Base-by-base conservation (phyloP, 2,797 vertebrate species). In the Sciurus vulgaris region DNA sequence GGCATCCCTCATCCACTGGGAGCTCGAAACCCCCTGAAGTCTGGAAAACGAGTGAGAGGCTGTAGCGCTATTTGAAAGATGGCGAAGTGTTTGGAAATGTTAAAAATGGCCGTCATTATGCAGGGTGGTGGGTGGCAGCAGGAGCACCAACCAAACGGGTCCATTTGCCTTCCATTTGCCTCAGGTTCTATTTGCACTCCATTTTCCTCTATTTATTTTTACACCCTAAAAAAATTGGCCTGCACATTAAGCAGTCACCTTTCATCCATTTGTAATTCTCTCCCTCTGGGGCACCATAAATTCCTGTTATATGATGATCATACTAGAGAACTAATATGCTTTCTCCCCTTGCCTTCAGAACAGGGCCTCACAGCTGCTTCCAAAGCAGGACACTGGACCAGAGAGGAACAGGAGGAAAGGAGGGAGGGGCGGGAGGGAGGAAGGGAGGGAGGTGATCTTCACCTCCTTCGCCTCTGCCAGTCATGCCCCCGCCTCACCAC, bases 161-260 rank as follows among this genome's bases (percentile, higher is more conserved):
- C n/a, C 44, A 12, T 84, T 63, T 73, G 11, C 94, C 28, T 92
- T 70, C 91, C 63, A 6, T 79, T 96, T 81, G 79, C 88, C 3
- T 3, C 17, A 30, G 93, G 79, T 89, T 51, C 86, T 51, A 51
- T 83, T 69, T 73, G 76, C 30, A 10, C 67, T 94, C 91, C 88
- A 33, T 89, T 96, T 95, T 61, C 70, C 65, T 92, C 72, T 86
- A 69, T 93, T 92, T 94, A 88, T 93, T 93, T 93, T 86, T 82
- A 96, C 12, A 85, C 35, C 18, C 83, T 69, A 61, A 67, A 89
- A 49, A 79, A 72, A 35, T 47, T 59, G 51, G 10, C 54, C 49
- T 94, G 70, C 44, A 93, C n/a, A 72, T 97, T 95, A 94, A 91
- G 91, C 61, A 95, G 86, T 92, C 93, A 89, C 95, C 96, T 96